A percentile compares a stretch with the other conserved stretches of the same genome.
Conservation (phyloP, 2,113 vertebrate species). For the Platysternon megacephalum region DNA sequence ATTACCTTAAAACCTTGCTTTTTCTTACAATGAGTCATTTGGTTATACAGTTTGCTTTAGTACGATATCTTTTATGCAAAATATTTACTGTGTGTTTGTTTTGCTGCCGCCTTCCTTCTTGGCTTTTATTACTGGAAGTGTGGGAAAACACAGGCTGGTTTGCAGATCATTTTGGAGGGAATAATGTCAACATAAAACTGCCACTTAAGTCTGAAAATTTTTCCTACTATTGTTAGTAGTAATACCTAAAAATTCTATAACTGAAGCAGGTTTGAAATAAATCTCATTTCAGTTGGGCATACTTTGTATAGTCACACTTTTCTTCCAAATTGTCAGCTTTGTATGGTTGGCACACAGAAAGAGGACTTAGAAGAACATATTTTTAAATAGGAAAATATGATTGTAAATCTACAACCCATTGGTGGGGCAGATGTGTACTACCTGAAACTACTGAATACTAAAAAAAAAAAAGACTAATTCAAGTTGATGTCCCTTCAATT, state of each 20-base stretch:
- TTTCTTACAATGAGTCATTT: neutral
- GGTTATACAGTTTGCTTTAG: neutral
- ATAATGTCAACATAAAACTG: neutral
- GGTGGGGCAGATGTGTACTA: neutral
- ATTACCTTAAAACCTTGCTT: neutral
- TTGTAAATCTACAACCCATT: neutral
- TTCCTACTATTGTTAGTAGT: neutral
- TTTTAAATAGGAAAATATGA: neutral
- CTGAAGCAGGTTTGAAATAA: neutral
- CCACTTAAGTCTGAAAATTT: neutral
- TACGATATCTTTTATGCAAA: neutral
- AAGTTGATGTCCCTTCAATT: neutral
- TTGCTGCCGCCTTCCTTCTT: neutral
- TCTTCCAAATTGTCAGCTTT: neutral
- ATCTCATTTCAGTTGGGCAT: neutral
- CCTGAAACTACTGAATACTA: neutral
- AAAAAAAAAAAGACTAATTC: neutral
- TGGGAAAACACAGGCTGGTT: neutral
- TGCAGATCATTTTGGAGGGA: neutral
- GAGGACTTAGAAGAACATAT: neutral
- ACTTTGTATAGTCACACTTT: neutral
- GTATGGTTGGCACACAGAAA: neutral
- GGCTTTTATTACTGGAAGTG: neutral
- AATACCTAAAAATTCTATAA: neutral
- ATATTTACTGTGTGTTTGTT: neutral